Evolutionary conservation across 2,113 vertebrate species (phyloP), one percentile per base, ranked within the genome.

Genomic region (Pseudolaguvia tuberculata): DNA sequence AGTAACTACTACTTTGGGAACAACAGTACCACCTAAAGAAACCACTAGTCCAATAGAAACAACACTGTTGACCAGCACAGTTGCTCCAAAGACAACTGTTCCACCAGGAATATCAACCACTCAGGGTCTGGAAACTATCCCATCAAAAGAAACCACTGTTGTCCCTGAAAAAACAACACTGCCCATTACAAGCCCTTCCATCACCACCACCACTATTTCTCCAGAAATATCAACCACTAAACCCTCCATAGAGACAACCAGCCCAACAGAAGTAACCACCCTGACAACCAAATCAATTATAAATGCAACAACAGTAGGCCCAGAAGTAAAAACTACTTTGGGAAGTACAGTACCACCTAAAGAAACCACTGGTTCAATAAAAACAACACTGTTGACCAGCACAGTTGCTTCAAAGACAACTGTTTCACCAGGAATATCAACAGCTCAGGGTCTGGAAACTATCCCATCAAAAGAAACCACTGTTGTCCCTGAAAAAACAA

Each of bases 181-280:
- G 17, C 48, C 3, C 17, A 52, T 47, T 35, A 59, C 31, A 35
- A 35, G 3, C 31, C 31, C 31, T 35, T 35, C 6, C 31, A 35
- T 35, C 31, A 35, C 31, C 0, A 11, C 31, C 47, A 29, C 72
- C 15, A 55, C 56, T 2, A 9, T 66, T 45, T 65, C 78, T 48
- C 50, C 56, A 42, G 61, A 63, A 13, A 51, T 11, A 53, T 1
- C 23, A 55, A 72, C 47, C 0, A 48, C 58, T 18, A 11, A 15
- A n/a, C 55, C 53, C 21, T 80, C 81, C 4, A 81, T 80, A 72
- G 15, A 50, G 48, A 9, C 72, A 7, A 4, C 39, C 52, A 21
- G 17, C 53, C 57, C 27, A n/a, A 5, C 0, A 5, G 2, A 4
- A 14, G 86, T 72, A 58, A 58, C 51, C 4, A n/a, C 74, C 35